These are phyloP conservation scores for Salmo trutta DNA, from an alignment of 2,797 vertebrate genomes.

Conservation along the genomic window DNA sequence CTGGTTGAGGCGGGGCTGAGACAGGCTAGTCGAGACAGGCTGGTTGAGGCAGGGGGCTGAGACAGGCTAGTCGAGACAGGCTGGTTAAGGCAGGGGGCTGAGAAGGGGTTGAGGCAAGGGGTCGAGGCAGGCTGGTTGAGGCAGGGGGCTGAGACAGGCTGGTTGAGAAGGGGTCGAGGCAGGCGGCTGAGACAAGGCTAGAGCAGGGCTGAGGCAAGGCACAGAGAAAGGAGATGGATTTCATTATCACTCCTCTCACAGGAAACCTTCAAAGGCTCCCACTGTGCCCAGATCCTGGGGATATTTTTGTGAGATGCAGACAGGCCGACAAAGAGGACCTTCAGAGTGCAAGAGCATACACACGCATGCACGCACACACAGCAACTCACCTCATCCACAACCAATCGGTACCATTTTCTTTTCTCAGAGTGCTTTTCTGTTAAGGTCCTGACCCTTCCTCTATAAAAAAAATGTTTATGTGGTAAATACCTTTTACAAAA, in stretches of 20 bases:
- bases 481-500: too few species aligned
- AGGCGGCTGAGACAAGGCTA: too few species aligned
- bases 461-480: neutral
- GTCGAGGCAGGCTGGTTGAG: too few species aligned
- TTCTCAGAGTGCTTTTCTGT: neutral
- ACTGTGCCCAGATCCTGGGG: neutral
- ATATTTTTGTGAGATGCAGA: conserved; percentile 9
- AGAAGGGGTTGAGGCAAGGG: too few species aligned
- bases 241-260: conserved; percentile 18
- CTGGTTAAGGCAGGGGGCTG: too few species aligned
- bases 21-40: neutral
- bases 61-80: neutral
- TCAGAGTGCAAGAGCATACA: neutral
- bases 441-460: neutral
- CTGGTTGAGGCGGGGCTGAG: neutral
- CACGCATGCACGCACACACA: neutral
- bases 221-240: neutral
- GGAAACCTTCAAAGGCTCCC: conserved; percentile 4
- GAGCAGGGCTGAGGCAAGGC: neutral
- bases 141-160: too few species aligned
- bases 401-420: too few species aligned
- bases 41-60: neutral
- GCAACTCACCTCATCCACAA: neutral
- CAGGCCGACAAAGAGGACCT: neutral
- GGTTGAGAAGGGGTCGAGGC: too few species aligned